Evolutionary conservation across 1,140 invertebrate genomes (phyloP), one percentile per base, ranked within the genome.

Genomic region (Listronotus bonariensis): DNA sequence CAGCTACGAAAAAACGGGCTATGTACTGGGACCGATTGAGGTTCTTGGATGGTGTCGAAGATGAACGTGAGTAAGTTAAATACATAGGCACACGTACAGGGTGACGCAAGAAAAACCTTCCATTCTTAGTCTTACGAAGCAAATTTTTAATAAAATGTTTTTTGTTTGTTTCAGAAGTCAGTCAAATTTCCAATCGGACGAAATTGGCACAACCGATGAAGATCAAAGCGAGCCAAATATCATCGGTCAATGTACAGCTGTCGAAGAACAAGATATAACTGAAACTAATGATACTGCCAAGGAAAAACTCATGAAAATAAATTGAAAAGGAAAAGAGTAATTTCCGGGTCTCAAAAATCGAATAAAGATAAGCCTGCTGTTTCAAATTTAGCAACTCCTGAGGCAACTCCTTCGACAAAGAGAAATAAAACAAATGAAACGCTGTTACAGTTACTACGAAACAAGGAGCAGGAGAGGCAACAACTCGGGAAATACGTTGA

Each of bases 41-140:
- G 20, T 26, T 26, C 5, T 26, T 26, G 20, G 20, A 26, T 26
- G 5, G 20, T 26, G 20, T 26, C 2, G 20, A 26, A 26, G 5
- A 26, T 26, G 20, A 26, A 5, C 1, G 20, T 3, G 20, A 26
- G 20, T 26, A 26, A 26, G 20, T 26, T 3, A 26, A 26, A 26
- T 26, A 26, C 20, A 26, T 3, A 26, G 20, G 20, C 5, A 26
- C 20, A 26, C 5, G 5, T 26, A 26, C 20, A 26, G 20, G 20
- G 20, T n/a, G 20, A 5, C 20, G 5, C 20, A 26, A 5, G 20
- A 5, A 26, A 26, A 26, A 40, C 38, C 2, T 40, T 40, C 7
- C 38, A 40, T 40, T 40, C 38, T 40, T 40, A 40, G 2, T 40
- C 38, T 40, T 40, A 40, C 38, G 38, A 40, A 40, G 38, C 38